These are phyloP conservation scores for Piliocolobus tephrosceles DNA, from an alignment of 2,113 vertebrate species.

Conservation along the genomic window DNA sequence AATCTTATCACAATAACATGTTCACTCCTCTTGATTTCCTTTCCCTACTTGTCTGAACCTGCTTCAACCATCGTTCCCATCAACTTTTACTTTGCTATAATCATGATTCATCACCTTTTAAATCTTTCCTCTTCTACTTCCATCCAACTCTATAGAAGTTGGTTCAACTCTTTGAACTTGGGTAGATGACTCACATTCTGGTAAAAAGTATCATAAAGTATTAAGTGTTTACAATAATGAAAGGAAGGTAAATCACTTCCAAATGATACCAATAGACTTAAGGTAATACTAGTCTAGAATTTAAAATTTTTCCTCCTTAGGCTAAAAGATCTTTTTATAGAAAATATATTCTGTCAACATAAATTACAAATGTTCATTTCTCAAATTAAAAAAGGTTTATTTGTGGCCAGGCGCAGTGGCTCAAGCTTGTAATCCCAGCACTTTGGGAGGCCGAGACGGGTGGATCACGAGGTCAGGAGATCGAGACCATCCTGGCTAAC, in stretches of 20 bases:
- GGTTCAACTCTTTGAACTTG: constrained; percentile 4
- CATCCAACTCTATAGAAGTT: neutral
- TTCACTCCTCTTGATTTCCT: neutral
- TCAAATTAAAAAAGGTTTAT: constrained; percentile 26
- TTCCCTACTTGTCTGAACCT: constrained; percentile 15
- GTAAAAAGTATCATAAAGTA: constrained; percentile 28
- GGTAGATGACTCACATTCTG: neutral
- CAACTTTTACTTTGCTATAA: constrained; percentile 1
- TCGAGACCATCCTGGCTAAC: too few species aligned
- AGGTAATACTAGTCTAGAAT: neutral
- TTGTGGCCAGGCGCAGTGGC: neutral
- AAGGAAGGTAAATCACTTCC: neutral
- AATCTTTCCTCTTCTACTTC: constrained; percentile 34
- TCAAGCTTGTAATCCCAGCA: too few species aligned
- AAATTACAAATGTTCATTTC: constrained; percentile 12
- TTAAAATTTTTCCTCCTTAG: neutral
- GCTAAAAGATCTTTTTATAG: constrained; percentile 34
- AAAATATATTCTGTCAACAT: neutral
- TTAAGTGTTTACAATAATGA: constrained; percentile 18
- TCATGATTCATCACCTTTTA: neutral
- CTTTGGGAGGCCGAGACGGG: too few species aligned
- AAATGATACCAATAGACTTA: constrained; percentile 1
- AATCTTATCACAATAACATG: neutral
- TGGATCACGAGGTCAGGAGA: too few species aligned
- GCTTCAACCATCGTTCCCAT: neutral